Evolutionary conservation across 2,888 invertebrate genomes (phyloP).

Genomic region (Mayetiola destructor): DNA sequence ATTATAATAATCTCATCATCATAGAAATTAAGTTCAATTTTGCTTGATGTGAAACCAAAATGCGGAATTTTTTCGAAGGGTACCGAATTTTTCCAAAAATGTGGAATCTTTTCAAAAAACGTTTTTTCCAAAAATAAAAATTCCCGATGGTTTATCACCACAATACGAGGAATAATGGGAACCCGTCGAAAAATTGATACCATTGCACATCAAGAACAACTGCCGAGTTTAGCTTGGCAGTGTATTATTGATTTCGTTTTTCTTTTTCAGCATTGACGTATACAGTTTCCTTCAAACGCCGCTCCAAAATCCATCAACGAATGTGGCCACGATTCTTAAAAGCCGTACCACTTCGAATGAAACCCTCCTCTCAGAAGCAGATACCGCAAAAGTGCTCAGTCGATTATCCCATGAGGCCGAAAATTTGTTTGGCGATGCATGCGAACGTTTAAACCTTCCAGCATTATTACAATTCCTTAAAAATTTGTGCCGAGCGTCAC

Average conservation of each 20-base stretch:
- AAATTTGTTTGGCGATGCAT: constrained; percentile 77
- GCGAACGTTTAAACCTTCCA: constrained; percentile 70
- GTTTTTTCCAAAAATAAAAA: too few species aligned
- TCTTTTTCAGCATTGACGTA: constrained; percentile 55
- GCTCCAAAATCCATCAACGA: constrained; percentile 45
- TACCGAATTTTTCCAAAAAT: too few species aligned
- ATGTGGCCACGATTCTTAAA: constrained; percentile 34
- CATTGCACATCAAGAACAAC: too few species aligned
- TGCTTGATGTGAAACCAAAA: too few species aligned
- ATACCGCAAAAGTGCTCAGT: constrained; percentile 79
- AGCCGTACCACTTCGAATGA: constrained; percentile 34
- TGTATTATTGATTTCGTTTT: neutral
- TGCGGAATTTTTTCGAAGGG: too few species aligned
- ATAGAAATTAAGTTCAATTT: too few species aligned
- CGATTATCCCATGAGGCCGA: constrained; percentile 82
- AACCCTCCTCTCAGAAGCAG: constrained; percentile 52
- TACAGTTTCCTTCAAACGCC: constrained; percentile 67
- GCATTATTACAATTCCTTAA: constrained; percentile 70
- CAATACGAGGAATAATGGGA: too few species aligned
- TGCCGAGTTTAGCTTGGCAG: too few species aligned
- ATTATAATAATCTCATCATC: neutral
- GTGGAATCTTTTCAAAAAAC: too few species aligned
- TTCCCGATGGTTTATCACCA: too few species aligned
- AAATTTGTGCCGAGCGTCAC: constrained; percentile 73
- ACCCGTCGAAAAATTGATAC: too few species aligned